These are phyloP conservation scores for Chanos chanos DNA, from an alignment of 2,797 vertebrate genomes.

Conservation along the genomic window DNA sequence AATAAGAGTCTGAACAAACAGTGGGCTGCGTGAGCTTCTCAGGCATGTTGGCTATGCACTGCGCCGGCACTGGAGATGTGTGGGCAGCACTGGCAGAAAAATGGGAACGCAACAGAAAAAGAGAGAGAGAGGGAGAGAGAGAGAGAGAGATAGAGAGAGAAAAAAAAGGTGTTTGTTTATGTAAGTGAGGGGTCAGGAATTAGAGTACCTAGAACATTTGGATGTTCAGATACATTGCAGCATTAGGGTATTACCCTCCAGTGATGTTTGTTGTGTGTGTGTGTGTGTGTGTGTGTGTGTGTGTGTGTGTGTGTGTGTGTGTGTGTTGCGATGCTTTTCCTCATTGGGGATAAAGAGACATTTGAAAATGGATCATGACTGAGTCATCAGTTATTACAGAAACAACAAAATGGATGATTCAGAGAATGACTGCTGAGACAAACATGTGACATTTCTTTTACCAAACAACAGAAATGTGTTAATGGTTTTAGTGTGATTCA, in stretches of 20 bases:
- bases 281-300: too few relatives aligned
- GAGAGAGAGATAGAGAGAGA: too few relatives aligned
- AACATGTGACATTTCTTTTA: not conserved
- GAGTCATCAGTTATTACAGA: not conserved
- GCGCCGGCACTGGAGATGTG: slow-evolving; percentile 27
- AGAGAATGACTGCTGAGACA: not conserved
- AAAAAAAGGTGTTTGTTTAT: slow-evolving; percentile 28
- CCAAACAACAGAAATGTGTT: not conserved
- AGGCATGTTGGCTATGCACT: slow-evolving; percentile 36
- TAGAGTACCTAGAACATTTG: slow-evolving; percentile 7
- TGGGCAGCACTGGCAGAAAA: slow-evolving; percentile 31
- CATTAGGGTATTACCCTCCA: too few relatives aligned
- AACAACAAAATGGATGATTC: not conserved
- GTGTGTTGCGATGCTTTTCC: too few relatives aligned
- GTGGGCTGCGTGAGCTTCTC: slow-evolving; percentile 21
- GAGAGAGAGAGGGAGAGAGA: too few relatives aligned
- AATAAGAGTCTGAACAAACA: slow-evolving; percentile 45
- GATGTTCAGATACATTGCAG: slow-evolving; percentile 4
- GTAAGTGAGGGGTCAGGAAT: slow-evolving; percentile 22
- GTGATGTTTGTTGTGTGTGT: not conserved
- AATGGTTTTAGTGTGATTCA: not conserved
- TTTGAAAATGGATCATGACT: not conserved
- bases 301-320: too few relatives aligned
- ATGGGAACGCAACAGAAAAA: slow-evolving; percentile 34
- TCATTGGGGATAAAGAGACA: too few relatives aligned